A percentile compares a stretch with the other conserved stretches of the same genome.
phyloP scores from a whole-genome alignment of 2,113 vertebrate species.

The Regulus satrapa region DNA sequence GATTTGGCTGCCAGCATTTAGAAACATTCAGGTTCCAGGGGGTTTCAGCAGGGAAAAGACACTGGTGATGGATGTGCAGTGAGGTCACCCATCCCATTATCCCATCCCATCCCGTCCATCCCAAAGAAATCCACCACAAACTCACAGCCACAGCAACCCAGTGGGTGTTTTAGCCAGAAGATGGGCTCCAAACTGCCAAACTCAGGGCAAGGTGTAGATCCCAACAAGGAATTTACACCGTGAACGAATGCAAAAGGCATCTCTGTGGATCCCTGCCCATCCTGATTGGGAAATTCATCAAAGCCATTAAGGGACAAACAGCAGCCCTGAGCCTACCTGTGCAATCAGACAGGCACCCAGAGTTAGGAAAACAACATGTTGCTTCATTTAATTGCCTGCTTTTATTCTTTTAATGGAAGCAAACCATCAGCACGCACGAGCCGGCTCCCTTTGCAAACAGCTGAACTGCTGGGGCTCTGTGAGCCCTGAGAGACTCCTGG shows the following conservation, averaged over 20 bases:
- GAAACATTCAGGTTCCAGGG: background rate
- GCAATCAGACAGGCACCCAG: background rate
- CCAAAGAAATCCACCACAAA: background rate
- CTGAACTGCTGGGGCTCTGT: background rate
- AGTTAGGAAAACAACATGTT: background rate
- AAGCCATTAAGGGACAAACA: background rate
- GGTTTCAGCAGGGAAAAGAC: background rate
- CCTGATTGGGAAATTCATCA: background rate
- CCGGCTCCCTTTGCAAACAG: background rate
- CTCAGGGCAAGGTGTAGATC: background rate
- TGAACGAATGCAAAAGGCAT: background rate
- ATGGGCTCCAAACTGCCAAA: background rate
- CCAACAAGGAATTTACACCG: background rate
- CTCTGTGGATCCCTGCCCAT: background rate
- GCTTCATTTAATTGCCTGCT: background rate
- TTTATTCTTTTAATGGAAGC: background rate
- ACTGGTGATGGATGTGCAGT: background rate
- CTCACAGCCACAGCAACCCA: background rate
- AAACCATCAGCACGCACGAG: background rate
- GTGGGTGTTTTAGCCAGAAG: background rate
- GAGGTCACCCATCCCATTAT: background rate
- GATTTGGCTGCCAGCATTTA: background rate
- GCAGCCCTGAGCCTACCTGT: background rate
- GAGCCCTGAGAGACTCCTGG: background rate
- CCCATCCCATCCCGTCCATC: background rate